These are phyloP conservation scores for Salticus scenicus DNA, from an alignment of 2,888 invertebrate genomes.

Conservation along the genomic window DNA sequence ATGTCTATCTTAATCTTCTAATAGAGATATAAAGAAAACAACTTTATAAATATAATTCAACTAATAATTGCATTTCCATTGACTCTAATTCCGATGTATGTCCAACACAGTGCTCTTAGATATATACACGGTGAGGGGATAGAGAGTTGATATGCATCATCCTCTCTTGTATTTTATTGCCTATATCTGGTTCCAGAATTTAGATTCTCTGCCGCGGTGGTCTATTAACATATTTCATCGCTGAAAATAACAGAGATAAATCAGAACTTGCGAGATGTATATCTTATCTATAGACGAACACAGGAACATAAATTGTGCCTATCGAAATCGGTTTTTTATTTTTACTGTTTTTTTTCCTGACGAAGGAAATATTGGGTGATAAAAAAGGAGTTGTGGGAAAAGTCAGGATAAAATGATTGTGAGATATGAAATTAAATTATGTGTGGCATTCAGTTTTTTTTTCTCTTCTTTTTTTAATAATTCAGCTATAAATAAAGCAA, in stretches of 20 bases:
- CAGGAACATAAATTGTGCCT: slow-evolving; percentile 39
- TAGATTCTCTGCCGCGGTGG: background rate
- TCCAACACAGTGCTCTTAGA: no score
- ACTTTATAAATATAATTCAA: no score
- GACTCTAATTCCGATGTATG: no score
- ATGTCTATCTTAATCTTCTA: no score
- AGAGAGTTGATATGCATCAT: no score
- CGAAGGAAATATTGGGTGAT: slow-evolving; percentile 8
- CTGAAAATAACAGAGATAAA: slow-evolving; percentile 12
- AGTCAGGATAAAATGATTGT: slow-evolving; percentile 27
- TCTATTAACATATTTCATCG: slow-evolving; percentile 27
- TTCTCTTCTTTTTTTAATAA: no score
- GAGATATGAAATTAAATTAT: slow-evolving; percentile 57
- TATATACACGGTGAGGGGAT: no score
- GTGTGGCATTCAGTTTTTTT: slow-evolving; percentile 25
- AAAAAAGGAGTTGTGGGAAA: background rate
- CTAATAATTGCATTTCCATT: no score
- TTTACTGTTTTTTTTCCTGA: background rate
- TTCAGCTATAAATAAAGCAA: no score
- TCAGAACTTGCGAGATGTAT: slow-evolving; percentile 15
- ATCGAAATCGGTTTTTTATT: background rate
- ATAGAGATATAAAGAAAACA: no score
- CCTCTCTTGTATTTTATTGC: no score
- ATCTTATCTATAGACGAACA: slow-evolving; percentile 50
- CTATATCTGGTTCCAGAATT: background rate